Percentiles rank a stretch among this genome's conserved stretches.
Conservation (phyloP, 1,140 invertebrate genomes). For the Nilaparvata lugens region DNA sequence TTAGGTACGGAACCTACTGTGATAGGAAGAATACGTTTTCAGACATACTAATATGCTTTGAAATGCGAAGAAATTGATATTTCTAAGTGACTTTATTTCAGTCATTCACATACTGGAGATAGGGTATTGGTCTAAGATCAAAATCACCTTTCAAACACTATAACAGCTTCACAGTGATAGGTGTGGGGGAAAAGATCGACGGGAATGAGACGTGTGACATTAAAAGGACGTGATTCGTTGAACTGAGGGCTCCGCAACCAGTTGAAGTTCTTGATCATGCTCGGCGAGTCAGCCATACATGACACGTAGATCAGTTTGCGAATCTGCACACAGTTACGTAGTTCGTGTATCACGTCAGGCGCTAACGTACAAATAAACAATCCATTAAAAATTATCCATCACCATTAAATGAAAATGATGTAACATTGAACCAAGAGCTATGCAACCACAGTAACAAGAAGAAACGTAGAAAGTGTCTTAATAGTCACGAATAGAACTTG, state of each 20-base stretch:
- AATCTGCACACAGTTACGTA: conserved; percentile 35
- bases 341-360: conserved; percentile 35
- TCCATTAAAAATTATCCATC: no score
- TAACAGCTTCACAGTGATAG: conserved; percentile 44
- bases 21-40: neutral
- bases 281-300: conserved; percentile 37
- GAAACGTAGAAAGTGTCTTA: no score
- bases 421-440: no score
- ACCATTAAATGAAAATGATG: no score
- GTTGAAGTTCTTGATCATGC: conserved; percentile 39
- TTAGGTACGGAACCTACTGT: no score
- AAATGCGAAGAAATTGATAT: neutral
- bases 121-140: neutral
- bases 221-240: conserved; percentile 23
- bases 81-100: conserved; percentile 14
- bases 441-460: no score
- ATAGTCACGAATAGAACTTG: no score
- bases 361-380: conserved; percentile 34
- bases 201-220: conserved; percentile 35
- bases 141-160: conserved; percentile 39
- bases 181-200: conserved; percentile 53
- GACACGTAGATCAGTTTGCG: conserved; percentile 42
- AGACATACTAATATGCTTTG: neutral
- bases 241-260: conserved; percentile 26
- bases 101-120: neutral